Percentiles rank a stretch among this genome's conserved stretches.
Conservation (phyloP, 2,888 invertebrate genomes). For the Drosophila peninsularis region DNA sequence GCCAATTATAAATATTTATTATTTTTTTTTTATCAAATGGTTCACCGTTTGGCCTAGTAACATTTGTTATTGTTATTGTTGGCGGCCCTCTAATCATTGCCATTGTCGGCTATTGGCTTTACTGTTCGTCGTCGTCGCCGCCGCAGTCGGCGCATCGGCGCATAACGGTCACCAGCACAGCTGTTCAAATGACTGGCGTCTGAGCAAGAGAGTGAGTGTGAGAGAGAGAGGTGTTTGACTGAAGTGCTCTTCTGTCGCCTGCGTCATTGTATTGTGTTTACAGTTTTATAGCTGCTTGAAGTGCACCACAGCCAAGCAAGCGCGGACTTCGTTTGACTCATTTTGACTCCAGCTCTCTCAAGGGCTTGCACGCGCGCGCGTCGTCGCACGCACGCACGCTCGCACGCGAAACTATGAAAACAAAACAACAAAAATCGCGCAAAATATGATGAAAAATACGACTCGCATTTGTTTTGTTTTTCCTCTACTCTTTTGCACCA, state of each 20-base stretch:
- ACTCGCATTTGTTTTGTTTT: neutral
- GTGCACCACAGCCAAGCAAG: conserved; percentile 15
- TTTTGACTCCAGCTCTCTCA: conserved; percentile 25
- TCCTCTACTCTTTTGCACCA: neutral
- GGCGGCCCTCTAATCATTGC: conserved; percentile 51
- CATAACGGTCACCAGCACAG: conserved; percentile 56
- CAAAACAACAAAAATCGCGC: neutral
- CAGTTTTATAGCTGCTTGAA: conserved; percentile 16
- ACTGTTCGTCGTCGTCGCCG: conserved; percentile 4
- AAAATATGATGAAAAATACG: neutral
- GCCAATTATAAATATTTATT: conserved; percentile 13
- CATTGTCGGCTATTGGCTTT: conserved; percentile 52
- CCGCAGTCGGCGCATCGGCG: conserved; percentile 34
- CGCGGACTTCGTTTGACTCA: neutral
- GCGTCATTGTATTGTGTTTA: conserved; percentile 26
- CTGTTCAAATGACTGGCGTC: conserved; percentile 40
- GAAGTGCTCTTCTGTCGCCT: conserved; percentile 27
- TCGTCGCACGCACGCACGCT: conserved; percentile 3
- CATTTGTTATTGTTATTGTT: conserved; percentile 29
- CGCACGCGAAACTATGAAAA: conserved; percentile 1
- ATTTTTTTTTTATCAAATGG: conserved; percentile 19
- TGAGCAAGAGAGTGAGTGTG: neutral
- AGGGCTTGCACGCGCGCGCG: conserved; percentile 46
- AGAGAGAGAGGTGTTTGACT: conserved; percentile 5
- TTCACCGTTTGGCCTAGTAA: conserved; percentile 41